Conservation (phyloP, 2,113 vertebrate species). For the Paedocypris sp. region DNA sequence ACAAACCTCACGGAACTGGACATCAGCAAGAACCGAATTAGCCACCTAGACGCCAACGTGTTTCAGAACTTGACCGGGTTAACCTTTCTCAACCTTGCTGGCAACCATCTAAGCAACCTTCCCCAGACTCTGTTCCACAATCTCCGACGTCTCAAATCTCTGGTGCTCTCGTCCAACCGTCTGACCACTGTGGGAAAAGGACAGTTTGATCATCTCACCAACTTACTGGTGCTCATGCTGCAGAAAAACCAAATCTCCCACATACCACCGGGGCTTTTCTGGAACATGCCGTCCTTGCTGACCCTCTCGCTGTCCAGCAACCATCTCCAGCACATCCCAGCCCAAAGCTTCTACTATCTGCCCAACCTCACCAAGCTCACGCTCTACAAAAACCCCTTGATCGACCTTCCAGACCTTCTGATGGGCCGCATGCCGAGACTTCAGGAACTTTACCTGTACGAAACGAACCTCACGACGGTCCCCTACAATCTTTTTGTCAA, state of each 20-base stretch:
- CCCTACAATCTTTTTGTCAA: slow-evolving; percentile 72
- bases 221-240: slow-evolving; percentile 63
- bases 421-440: slow-evolving; percentile 74
- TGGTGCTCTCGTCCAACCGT: slow-evolving; percentile 64
- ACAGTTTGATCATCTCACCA: slow-evolving; percentile 54
- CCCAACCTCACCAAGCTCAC: slow-evolving; percentile 59
- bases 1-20: slow-evolving; percentile 52
- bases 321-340: slow-evolving; percentile 57
- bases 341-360: slow-evolving; percentile 65
- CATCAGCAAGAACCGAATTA: slow-evolving; percentile 64
- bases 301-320: slow-evolving; percentile 65
- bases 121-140: slow-evolving; percentile 58
- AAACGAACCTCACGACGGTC: slow-evolving; percentile 66
- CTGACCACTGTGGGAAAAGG: slow-evolving; percentile 56
- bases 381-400: slow-evolving; percentile 70
- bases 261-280: slow-evolving; percentile 63
- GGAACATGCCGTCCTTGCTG: slow-evolving; percentile 54
- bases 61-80: slow-evolving; percentile 63
- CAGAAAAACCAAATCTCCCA: slow-evolving; percentile 59
- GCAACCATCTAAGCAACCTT: slow-evolving; percentile 62
- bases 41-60: slow-evolving; percentile 38
- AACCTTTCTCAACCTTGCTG: slow-evolving; percentile 60
- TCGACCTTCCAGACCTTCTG: slow-evolving; percentile 63
- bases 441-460: slow-evolving; percentile 61
- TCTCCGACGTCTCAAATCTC: slow-evolving; percentile 54